Percentiles rank a stretch among this genome's conserved stretches.
Conservation (phyloP, 2,113 vertebrate species). For the Chaenocephalus aceratus region DNA sequence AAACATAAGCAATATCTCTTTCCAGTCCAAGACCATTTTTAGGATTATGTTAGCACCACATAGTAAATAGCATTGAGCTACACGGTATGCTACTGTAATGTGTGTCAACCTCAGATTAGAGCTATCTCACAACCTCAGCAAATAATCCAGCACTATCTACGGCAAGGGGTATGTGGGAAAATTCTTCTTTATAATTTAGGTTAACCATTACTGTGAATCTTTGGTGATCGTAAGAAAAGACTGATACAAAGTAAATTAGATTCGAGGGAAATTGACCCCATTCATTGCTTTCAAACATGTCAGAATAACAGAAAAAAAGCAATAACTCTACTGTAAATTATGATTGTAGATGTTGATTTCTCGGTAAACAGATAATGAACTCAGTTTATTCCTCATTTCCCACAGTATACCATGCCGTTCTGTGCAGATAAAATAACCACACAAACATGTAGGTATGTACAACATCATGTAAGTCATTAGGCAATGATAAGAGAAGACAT, state of each 20-base stretch:
- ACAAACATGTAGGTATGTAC: background rate
- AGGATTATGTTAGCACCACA: background rate
- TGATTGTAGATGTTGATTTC: background rate
- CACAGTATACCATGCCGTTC: background rate
- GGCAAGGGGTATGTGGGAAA: background rate
- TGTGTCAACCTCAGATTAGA: too few species aligned
- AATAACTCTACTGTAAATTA: background rate
- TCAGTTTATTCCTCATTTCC: constrained; percentile 1
- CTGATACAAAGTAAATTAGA: constrained; percentile 1
- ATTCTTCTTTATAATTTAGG: background rate
- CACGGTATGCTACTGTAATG: too few species aligned
- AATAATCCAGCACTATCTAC: background rate
- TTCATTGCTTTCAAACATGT: too few species aligned
- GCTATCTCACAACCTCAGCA: background rate
- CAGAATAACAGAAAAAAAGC: background rate
- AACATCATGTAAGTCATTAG: background rate
- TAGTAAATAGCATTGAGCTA: background rate
- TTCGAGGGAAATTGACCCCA: background rate
- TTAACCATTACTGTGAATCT: background rate
- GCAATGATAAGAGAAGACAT: background rate
- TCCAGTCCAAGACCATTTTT: background rate
- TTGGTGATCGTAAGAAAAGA: background rate
- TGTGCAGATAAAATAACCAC: constrained; percentile 2
- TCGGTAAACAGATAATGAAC: background rate
- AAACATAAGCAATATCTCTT: background rate